Evolutionary conservation across 2,797 vertebrate genomes (phyloP).

Genomic region (Podarcis siculus): DNA sequence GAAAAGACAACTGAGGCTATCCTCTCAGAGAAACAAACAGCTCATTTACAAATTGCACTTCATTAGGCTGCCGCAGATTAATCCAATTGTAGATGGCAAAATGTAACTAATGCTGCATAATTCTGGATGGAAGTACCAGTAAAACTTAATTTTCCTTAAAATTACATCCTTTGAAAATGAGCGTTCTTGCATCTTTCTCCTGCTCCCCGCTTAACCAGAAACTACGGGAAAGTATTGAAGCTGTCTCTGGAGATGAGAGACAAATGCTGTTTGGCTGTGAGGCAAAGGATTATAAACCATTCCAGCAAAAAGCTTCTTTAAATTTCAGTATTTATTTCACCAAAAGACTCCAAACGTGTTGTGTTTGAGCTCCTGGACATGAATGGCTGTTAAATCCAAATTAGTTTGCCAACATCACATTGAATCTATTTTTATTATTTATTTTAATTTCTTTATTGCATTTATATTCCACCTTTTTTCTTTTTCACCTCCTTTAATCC

Average conservation of each 20-base stretch:
- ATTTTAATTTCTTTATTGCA: too few species aligned
- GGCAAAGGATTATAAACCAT: conserved; percentile 19
- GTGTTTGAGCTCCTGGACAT: conserved; percentile 3
- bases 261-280: conserved; percentile 28
- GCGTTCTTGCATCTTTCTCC: not conserved
- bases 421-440: conserved; percentile 14
- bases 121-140: conserved; percentile 50
- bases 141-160: conserved; percentile 62
- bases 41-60: conserved; percentile 66
- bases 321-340: conserved; percentile 22
- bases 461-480: too few species aligned
- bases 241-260: conserved; percentile 32
- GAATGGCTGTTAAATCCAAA: conserved; percentile 26
- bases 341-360: conserved; percentile 18
- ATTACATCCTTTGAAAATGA: conserved; percentile 43
- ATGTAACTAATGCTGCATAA: conserved; percentile 54
- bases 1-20: conserved; percentile 16
- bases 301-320: conserved; percentile 33
- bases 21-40: conserved; percentile 54
- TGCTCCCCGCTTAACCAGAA: not conserved
- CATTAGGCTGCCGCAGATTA: conserved; percentile 55
- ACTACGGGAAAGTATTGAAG: conserved; percentile 23
- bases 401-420: conserved; percentile 14
- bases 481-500: too few species aligned
- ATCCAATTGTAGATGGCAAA: conserved; percentile 59